Evolutionary conservation across 2,888 invertebrate genomes (phyloP), one percentile per base, ranked within the genome.

Genomic region (Cryptophagus acutangulus): DNA sequence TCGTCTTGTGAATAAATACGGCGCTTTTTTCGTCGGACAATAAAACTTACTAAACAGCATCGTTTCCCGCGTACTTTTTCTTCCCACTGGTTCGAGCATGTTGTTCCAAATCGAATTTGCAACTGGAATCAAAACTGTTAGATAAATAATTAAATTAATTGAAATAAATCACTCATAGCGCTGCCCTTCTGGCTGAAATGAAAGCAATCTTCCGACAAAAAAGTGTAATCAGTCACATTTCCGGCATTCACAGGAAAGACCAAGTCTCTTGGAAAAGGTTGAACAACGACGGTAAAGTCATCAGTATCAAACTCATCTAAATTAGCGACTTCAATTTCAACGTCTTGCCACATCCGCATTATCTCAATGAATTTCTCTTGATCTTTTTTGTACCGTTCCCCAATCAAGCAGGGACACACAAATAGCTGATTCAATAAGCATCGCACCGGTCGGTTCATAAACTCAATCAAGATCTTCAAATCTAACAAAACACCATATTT

Each of bases 31-130:
- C 1, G 73, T 70, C 9, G 77, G 77, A 47, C 77, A 77, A 2
- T 62, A 17, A 45, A 77, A 70, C 45, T 52, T 62, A 17, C 61
- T 45, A 40, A 70, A 69, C 16, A 62, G 20, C 5, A 48, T 31
- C 2, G 37, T 34, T 16, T 43, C 49, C 12, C 43, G 37, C 13
- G 31, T 41, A 2, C 68, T 59, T 58, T 80, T 80, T 24, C 67
- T 53, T 1, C 72, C 73, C 1, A 72, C 67, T 9, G 73, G 71
- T 58, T 78, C 72, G 41, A 81, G 49, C 63, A 81, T 68, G 50
- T 77, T 79, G 54, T 79, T 79, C 81, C 81, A 81, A 2, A 78
- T 52, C 8, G 72, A 70, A 55, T 76, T 77, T 12, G 75, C 70
- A 48, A 72, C 79, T 74, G 53, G 65, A 67, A 51, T n/a, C n/a